A percentile compares a stretch with the other conserved stretches of the same genome.
phyloP scores from a whole-genome alignment of 2,113 vertebrate genomes.

The Mobula birostris region DNA sequence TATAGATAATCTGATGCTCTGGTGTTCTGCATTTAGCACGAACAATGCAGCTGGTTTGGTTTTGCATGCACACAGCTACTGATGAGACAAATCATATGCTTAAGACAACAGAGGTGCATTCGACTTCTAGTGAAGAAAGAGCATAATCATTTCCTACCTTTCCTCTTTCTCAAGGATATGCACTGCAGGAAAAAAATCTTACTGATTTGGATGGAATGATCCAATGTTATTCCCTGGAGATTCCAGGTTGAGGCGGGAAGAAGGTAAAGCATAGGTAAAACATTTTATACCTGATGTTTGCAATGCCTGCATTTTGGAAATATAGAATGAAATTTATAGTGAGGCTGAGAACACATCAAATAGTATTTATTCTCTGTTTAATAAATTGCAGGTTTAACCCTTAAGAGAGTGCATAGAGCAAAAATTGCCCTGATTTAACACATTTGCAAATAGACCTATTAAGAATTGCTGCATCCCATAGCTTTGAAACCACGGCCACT shows the following conservation, averaged over 20 bases:
- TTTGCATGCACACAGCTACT: neutral
- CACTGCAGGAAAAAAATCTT: neutral
- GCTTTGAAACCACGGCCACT: neutral
- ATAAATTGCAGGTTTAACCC: constrained; percentile 28
- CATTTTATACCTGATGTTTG: neutral
- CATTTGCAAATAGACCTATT: neutral
- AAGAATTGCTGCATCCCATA: neutral
- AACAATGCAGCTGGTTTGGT: constrained; percentile 16
- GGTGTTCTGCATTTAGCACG: constrained; percentile 27
- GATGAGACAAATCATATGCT: neutral
- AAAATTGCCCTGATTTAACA: neutral
- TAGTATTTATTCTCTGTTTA: neutral
- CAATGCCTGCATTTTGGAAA: neutral
- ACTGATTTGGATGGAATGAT: constrained; percentile 30
- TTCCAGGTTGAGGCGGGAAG: neutral
- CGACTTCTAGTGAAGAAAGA: neutral
- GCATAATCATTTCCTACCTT: constrained; percentile 31
- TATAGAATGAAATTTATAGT: constrained; percentile 7
- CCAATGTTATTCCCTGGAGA: neutral
- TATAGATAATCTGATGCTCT: neutral
- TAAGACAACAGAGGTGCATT: constrained; percentile 16
- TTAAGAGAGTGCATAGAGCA: neutral
- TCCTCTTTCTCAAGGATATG: constrained; percentile 17
- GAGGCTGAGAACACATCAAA: neutral
- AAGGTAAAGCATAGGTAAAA: neutral